phyloP scores from a whole-genome alignment of 2,113 vertebrate genomes.

The Podocnemis expansa region DNA sequence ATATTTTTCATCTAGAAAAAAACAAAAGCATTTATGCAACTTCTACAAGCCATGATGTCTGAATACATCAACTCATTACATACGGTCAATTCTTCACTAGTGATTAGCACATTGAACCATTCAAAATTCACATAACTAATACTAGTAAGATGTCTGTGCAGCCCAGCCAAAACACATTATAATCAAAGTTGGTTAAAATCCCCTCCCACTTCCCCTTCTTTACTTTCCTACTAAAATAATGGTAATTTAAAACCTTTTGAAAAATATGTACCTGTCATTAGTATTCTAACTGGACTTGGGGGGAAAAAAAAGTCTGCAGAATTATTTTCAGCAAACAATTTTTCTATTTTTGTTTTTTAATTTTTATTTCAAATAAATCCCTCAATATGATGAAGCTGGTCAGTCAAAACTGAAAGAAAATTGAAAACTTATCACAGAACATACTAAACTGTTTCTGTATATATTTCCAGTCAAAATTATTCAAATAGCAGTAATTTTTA shows the following conservation, averaged over 20 bases:
- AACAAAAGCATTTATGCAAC: not conserved
- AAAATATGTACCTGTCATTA: not conserved
- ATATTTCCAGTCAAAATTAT: not conserved
- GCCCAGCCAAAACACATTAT: not conserved
- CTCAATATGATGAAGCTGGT: not conserved
- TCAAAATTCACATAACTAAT: too few species aligned
- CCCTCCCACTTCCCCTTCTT: not conserved
- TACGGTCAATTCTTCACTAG: not conserved
- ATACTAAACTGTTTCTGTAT: not conserved
- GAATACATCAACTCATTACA: not conserved
- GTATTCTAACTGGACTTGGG: not conserved
- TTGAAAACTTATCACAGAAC: not conserved
- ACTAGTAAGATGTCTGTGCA: too few species aligned
- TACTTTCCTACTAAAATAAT: not conserved
- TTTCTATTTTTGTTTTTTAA: not conserved
- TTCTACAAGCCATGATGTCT: not conserved
- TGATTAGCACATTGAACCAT: not conserved
- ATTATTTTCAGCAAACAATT: not conserved
- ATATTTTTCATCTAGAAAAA: conserved; percentile 58
- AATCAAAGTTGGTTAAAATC: not conserved
- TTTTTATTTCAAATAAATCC: not conserved
- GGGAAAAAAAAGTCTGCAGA: not conserved
- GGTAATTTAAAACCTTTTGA: not conserved
- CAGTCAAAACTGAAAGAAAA: not conserved
- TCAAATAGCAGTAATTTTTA: not conserved